Base-by-base conservation (phyloP, 2,888 invertebrate species). In the Lordiphosa fenestrarum region DNA sequence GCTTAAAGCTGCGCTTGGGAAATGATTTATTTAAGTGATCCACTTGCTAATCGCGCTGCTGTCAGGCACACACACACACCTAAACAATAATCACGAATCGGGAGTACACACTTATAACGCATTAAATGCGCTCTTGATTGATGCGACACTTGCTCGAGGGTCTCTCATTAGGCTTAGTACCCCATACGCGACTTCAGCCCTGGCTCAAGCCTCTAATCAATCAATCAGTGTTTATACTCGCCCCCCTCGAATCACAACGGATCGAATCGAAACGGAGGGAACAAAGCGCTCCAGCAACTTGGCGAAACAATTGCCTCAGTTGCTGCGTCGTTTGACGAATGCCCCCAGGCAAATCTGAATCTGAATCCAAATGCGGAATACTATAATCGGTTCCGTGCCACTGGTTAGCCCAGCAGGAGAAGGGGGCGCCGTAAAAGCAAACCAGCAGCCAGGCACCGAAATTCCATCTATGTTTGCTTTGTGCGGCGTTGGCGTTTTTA, bases 311-410 rank as follows among this genome's bases (percentile, higher is more conserved):
- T 78, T 71, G 75, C 71, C 51, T 64, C 65, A 67, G 53, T 64
- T 60, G 60, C 63, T 64, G 64, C 65, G 57, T 69, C 85, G 71
- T 76, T 84, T 81, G 81, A 73, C 74, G 85, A 84, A 85, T 76
- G 72, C 71, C 84, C 71, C 50, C 63, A 64, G 77, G 81, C 71
- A 66, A 59, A 71, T 71, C 68, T 52, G 60, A 80, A 72, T 71
- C 69, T 52, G 60, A 80, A 72, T 71, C 69, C 72, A 75, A 75
- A 84, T 85, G 53, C 77, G 52, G 68, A 73, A 81, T 85, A 77
- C 77, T 85, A 84, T 82, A 86, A 84, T 86, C 86, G 84, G 85
- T 86, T 86, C 77, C 86, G 66, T 71, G 84, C 81, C 71, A 83
- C 66, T 85, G 83, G 69, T 69, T 73, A 66, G 64, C 46, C n/a